Percentiles rank a stretch among this genome's conserved stretches.
These are phyloP conservation scores for Hemithea aestivaria DNA, from an alignment of 2,888 invertebrate species.

Conservation along the genomic window DNA sequence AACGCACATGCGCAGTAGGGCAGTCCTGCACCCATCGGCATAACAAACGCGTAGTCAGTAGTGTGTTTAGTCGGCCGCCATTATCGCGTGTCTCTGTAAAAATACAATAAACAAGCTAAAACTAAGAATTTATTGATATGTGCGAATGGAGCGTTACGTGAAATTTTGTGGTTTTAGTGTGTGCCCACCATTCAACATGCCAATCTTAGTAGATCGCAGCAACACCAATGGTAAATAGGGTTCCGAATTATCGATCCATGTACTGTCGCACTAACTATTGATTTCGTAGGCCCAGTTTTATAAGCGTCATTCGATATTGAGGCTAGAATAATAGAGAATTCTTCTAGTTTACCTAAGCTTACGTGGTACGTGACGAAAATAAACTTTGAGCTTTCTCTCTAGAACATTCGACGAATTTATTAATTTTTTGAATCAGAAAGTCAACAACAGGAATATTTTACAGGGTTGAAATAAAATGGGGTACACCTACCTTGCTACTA, in stretches of 20 bases:
- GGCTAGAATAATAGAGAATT: too few relatives aligned
- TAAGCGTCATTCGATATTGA: background rate
- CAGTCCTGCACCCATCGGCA: slow-evolving; percentile 52
- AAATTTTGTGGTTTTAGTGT: slow-evolving; percentile 36
- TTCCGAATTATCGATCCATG: slow-evolving; percentile 66
- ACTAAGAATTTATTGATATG: slow-evolving; percentile 44
- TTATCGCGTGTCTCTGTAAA: slow-evolving; percentile 35
- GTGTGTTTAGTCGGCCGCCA: slow-evolving; percentile 54
- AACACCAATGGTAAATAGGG: slow-evolving; percentile 70
- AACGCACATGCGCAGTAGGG: slow-evolving; percentile 71
- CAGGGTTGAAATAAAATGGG: too few relatives aligned
- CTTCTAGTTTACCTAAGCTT: too few relatives aligned
- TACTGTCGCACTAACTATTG: slow-evolving; percentile 57
- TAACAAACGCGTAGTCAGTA: slow-evolving; percentile 53
- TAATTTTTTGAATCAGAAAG: too few relatives aligned
- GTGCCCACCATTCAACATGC: slow-evolving; percentile 49
- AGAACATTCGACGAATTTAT: too few relatives aligned
- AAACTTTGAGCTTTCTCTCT: too few relatives aligned
- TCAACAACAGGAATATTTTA: too few relatives aligned
- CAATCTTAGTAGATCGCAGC: slow-evolving; percentile 58
- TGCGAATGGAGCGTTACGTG: slow-evolving; percentile 54
- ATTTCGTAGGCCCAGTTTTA: slow-evolving; percentile 22
- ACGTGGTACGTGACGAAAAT: too few relatives aligned
- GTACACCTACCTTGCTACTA: too few relatives aligned
- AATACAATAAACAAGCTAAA: slow-evolving; percentile 26